phyloP scores from a whole-genome alignment of 23 tunicate genomes.

The Clavelina lepadiformis region DNA sequence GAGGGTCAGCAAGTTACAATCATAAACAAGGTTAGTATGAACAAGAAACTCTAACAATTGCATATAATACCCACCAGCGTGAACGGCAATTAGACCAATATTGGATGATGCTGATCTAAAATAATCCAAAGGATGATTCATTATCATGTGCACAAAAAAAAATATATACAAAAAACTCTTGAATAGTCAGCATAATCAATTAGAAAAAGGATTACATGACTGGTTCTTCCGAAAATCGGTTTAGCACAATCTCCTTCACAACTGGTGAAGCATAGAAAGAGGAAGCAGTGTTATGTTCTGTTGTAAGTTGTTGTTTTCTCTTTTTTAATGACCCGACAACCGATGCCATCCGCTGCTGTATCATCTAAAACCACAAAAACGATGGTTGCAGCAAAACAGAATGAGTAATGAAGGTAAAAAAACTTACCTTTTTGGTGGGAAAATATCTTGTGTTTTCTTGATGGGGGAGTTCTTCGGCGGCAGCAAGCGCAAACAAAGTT shows the following conservation, averaged over 20 bases:
- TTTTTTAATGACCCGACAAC: conserved; percentile 37
- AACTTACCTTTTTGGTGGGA: conserved; percentile 44
- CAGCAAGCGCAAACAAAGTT: conserved; percentile 59
- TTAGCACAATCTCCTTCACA: not conserved
- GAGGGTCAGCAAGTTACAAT: not conserved
- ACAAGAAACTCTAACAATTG: not conserved
- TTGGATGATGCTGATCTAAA: not conserved
- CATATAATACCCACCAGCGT: conserved; percentile 35
- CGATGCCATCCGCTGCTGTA: conserved; percentile 44
- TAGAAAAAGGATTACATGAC: not conserved
- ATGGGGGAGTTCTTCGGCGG: conserved; percentile 33
- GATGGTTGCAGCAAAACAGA: not conserved
- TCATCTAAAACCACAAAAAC: conserved; percentile 22
- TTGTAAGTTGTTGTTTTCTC: too few species aligned
- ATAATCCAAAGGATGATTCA: not conserved
- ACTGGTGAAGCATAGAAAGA: conserved; percentile 4
- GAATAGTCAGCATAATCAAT: too few species aligned
- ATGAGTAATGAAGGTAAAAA: not conserved
- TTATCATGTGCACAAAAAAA: not conserved
- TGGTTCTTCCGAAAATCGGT: not conserved
- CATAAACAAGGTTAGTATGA: not conserved
- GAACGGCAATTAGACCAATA: conserved; percentile 43
- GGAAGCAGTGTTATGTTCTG: not conserved
- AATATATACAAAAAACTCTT: not conserved
- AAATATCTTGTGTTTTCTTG: conserved; percentile 58